phyloP scores from a whole-genome alignment of 2,797 vertebrate genomes.

The Melopsittacus undulatus region DNA sequence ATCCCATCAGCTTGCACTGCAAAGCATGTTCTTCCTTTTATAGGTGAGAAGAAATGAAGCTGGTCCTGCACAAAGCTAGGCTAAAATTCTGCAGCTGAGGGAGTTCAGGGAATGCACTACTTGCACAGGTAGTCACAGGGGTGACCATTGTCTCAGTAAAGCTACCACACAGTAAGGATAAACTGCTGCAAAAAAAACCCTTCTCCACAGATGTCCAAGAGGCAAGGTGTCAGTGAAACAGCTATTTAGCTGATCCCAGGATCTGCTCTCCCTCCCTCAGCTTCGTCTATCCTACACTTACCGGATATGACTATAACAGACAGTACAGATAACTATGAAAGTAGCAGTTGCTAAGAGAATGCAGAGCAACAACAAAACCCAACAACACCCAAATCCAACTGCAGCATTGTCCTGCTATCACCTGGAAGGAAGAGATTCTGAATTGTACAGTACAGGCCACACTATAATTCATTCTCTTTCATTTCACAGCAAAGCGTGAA shows the following conservation, averaged over 20 bases:
- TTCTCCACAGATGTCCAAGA: neutral
- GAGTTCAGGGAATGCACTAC: neutral
- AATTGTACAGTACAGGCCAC: neutral
- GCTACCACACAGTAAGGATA: neutral
- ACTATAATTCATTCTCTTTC: neutral
- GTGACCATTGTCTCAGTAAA: neutral
- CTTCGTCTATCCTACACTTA: neutral
- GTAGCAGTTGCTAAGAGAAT: neutral
- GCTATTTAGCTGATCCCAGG: neutral
- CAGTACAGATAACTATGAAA: accelerated
- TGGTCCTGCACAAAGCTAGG: neutral
- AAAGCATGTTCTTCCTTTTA: neutral
- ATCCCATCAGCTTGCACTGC: neutral
- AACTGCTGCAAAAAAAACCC: neutral
- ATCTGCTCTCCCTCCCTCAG: neutral
- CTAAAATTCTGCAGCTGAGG: neutral
- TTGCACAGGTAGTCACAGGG: neutral
- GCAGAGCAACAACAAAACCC: neutral
- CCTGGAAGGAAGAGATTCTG: neutral
- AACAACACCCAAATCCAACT: neutral
- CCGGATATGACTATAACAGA: neutral
- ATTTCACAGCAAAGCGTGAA: neutral
- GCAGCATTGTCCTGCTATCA: neutral
- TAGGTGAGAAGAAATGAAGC: neutral
- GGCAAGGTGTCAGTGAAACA: neutral